Evolutionary conservation across 2,113 vertebrate species (phyloP).

Genomic region (Laticauda laticaudata): DNA sequence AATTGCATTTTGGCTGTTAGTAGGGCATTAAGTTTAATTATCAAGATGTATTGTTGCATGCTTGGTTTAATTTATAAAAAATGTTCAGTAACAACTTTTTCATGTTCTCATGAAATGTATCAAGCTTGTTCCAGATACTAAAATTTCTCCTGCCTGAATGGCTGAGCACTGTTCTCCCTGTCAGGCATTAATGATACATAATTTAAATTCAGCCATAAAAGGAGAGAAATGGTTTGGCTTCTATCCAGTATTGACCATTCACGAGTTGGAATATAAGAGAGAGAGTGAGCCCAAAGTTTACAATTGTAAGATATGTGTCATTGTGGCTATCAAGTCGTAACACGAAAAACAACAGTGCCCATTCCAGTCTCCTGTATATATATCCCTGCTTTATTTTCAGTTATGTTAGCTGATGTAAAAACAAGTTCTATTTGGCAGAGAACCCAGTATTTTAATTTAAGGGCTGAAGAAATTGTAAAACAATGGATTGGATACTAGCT

Average conservation of each 20-base stretch:
- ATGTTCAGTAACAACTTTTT: accelerated
- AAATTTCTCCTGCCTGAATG: background rate
- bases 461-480: background rate
- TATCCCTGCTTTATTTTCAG: background rate
- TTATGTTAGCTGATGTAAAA: background rate
- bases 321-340: background rate
- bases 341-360: background rate
- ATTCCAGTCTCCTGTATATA: background rate
- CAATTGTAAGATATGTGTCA: background rate
- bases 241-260: background rate
- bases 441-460: background rate
- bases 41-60: background rate
- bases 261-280: background rate
- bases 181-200: background rate
- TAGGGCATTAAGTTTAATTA: background rate
- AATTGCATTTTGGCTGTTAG: background rate
- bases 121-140: background rate
- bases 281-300: background rate
- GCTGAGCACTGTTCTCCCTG: background rate
- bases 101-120: accelerated
- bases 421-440: background rate
- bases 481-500: background rate
- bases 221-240: background rate
- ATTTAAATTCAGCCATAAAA: background rate
- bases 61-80: background rate